Conservation (phyloP, 2,888 invertebrate genomes). For the Nomada lathburiana region DNA sequence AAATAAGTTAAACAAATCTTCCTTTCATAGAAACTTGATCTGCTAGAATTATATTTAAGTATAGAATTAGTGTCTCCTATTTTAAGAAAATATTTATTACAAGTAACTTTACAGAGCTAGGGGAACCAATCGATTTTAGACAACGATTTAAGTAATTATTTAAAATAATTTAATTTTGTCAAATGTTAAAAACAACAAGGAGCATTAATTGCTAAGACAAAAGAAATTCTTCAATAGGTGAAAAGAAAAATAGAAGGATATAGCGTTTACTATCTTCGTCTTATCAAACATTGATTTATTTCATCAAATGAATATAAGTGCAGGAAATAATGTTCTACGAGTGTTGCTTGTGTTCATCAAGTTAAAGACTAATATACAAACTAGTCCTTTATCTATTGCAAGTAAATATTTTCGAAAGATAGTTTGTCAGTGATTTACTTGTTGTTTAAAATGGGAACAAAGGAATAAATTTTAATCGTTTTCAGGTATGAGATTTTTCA, state of each 20-base stretch:
- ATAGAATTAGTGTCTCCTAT: not conserved
- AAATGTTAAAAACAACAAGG: not conserved
- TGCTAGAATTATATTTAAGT: not conserved
- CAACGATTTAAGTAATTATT: not conserved
- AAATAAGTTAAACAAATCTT: too few species aligned
- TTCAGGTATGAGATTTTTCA: not conserved
- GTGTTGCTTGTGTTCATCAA: too few species aligned
- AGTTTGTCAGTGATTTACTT: not conserved
- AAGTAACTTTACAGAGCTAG: not conserved
- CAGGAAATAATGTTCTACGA: too few species aligned
- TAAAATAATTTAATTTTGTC: conserved; percentile 1
- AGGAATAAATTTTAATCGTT: not conserved
- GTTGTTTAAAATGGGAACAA: not conserved
- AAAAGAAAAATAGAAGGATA: too few species aligned
- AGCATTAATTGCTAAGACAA: not conserved
- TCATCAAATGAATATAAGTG: too few species aligned
- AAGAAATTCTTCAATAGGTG: too few species aligned
- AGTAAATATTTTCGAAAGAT: not conserved
- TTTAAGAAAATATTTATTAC: conserved; percentile 9
- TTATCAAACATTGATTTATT: not conserved
- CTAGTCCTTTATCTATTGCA: not conserved
- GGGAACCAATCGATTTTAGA: not conserved
- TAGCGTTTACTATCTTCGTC: not conserved
- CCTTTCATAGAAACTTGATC: not conserved
- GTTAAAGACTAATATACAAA: not conserved